Evolutionary conservation across 1,140 invertebrate genomes (phyloP), one percentile per base, ranked within the genome.

Genomic region (Pogonognathellus flavescens): DNA sequence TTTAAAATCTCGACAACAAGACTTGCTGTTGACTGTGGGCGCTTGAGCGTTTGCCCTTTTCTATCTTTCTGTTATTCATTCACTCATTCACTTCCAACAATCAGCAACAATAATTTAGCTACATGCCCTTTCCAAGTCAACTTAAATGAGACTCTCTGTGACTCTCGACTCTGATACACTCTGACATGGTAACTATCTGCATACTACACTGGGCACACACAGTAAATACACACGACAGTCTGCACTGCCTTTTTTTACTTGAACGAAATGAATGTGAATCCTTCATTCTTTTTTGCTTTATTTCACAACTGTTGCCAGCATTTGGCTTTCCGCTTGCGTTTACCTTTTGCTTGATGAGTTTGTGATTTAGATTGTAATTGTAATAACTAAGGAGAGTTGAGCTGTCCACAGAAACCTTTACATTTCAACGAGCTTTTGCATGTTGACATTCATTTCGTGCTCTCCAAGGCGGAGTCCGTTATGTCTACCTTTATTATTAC

Each of bases 1-100:
- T 81, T 81, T 81, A 76, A 76, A 70, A 76, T 76, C 22, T n/a
- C 31, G 20, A 66, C 62, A 66, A 66, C 62, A 66, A 66, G 25
- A 66, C 62, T 18, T 13, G 25, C 62, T 66, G 62, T 66, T 41
- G 53, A 13, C 70, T 49, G 70, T 76, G 70, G 70, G 70, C 70
- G 70, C 70, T n/a, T 76, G 62, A 25, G n/a, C 59, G 59, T 60
- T 20, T 60, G 66, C 18, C 70, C 70, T 76, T 76, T 76, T 76
- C 41, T 76, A 76, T 76, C 70, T 76, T 31, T 50, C 25, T 41
- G 25, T 14, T 18, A 76, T 31, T 76, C 70, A 76, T 76, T 76
- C 25, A 50, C 41, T 76, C 70, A 76, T 76, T 76, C 25, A 50
- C 41, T 76, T 76, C 31, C 31, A 72, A 72, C 53, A 57, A 57